phyloP scores from a whole-genome alignment of 2,113 vertebrate genomes.

The Pandion haliaetus region DNA sequence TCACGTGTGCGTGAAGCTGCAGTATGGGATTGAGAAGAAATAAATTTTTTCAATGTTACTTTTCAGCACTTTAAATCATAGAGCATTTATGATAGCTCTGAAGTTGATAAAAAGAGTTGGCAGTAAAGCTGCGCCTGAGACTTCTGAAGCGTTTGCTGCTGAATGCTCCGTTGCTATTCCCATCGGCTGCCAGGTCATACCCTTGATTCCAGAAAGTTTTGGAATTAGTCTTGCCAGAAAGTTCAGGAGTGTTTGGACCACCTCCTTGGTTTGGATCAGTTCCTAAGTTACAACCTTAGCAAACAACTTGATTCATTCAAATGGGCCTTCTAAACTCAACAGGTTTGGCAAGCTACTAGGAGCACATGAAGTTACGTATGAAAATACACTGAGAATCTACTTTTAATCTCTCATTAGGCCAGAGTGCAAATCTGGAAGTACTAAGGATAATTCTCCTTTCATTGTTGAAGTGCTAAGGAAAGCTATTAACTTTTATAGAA shows the following conservation, averaged over 20 bases:
- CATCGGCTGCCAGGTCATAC: not conserved
- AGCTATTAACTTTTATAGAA: not conserved
- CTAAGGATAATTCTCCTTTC: not conserved
- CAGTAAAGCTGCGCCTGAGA: not conserved
- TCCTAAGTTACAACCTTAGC: not conserved
- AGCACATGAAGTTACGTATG: not conserved
- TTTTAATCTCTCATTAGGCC: not conserved
- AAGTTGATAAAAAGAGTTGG: not conserved
- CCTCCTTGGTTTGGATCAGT: not conserved
- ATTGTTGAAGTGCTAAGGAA: not conserved
- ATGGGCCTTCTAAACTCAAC: not conserved
- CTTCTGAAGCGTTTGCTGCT: not conserved
- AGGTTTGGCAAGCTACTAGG: not conserved
- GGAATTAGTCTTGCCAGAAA: not conserved
- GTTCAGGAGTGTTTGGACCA: not conserved
- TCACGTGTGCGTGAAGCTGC: not conserved
- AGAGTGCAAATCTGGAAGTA: not conserved
- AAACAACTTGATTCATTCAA: not conserved
- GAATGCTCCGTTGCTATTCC: not conserved
- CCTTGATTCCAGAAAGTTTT: not conserved
- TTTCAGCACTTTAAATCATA: not conserved
- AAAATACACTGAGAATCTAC: not conserved
- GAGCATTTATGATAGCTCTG: not conserved
- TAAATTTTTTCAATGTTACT: not conserved
- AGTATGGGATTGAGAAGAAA: not conserved